These are phyloP conservation scores for Porites lutea DNA, from an alignment of 64 coral and sea anemone genomes.

Conservation along the genomic window DNA sequence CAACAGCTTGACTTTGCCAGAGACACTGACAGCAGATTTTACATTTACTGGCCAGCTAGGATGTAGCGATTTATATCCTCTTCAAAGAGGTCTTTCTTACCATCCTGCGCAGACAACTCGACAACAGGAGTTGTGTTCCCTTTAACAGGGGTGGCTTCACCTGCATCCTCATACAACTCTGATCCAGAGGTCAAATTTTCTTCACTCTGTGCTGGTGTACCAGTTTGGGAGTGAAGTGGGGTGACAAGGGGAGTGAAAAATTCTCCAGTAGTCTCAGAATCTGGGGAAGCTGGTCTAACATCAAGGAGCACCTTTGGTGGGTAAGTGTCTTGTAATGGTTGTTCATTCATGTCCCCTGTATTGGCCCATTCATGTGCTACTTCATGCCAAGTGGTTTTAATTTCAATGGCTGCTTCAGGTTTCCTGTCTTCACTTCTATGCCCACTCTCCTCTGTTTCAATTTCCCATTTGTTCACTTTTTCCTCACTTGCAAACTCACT, in stretches of 20 bases:
- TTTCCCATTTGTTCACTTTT: constrained; percentile 27
- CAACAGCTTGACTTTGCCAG: too few relatives aligned
- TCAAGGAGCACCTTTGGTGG: background rate
- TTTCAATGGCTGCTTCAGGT: background rate
- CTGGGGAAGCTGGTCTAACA: constrained; percentile 38
- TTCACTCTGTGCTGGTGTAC: constrained; percentile 66
- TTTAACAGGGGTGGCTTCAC: constrained; percentile 20
- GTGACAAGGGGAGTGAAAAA: constrained; percentile 70
- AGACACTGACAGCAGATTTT: too few relatives aligned
- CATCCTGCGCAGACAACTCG: constrained; percentile 25
- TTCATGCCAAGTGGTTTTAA: constrained; percentile 26
- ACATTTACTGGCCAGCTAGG: too few relatives aligned
- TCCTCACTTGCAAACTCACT: background rate
- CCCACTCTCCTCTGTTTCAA: background rate
- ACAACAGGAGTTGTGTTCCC: constrained; percentile 17
- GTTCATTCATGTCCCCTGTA: background rate
- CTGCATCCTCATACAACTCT: constrained; percentile 48
- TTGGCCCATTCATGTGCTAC: constrained; percentile 24
- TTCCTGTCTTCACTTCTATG: background rate
- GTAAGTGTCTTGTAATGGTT: background rate
- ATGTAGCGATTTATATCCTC: too few relatives aligned
- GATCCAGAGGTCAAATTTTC: constrained; percentile 17
- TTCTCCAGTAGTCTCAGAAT: constrained; percentile 73
- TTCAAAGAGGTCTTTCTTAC: constrained; percentile 18
- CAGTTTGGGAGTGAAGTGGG: constrained; percentile 56